Conservation (phyloP, 2,888 invertebrate genomes). For the Tipula confusa region DNA sequence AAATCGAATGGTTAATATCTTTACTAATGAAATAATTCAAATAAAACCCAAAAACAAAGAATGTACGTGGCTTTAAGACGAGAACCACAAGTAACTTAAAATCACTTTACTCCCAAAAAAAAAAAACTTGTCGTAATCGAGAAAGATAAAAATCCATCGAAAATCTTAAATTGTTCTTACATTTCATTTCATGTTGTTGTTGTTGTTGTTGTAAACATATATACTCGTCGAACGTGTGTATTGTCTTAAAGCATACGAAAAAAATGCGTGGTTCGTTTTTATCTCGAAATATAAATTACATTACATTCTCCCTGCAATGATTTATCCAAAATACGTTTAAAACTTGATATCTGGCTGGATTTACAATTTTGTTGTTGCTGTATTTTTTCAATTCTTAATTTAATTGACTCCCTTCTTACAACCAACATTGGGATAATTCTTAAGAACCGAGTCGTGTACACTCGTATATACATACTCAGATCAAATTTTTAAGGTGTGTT, state of each 20-base stretch:
- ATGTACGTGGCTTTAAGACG: not conserved
- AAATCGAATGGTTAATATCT: slow-evolving; percentile 20
- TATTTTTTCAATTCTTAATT: not conserved
- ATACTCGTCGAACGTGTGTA: not conserved
- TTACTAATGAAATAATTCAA: not conserved
- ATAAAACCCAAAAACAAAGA: not conserved
- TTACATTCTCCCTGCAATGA: slow-evolving; percentile 5
- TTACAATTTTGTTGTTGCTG: too few species aligned
- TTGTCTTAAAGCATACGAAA: not conserved
- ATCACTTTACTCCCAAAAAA: slow-evolving; percentile 4
- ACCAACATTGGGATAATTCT: not conserved
- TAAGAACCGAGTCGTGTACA: too few species aligned
- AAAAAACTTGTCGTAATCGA: not conserved
- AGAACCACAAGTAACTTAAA: not conserved
- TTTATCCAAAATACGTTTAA: slow-evolving; percentile 21
- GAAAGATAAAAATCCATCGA: slow-evolving; percentile 12
- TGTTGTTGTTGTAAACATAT: not conserved
- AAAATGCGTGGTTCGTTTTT: slow-evolving; percentile 20
- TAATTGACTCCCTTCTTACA: slow-evolving; percentile 1
- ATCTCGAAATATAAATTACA: slow-evolving; percentile 7
- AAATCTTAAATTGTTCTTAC: slow-evolving; percentile 25
- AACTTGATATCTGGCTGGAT: slow-evolving; percentile 6
- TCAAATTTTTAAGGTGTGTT: not conserved
- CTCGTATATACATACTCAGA: not conserved
- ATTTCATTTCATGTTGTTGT: not conserved